Percentiles rank a stretch among this genome's conserved stretches.
These are phyloP conservation scores for Endomychus coccineus DNA, from an alignment of 2,888 invertebrate species.

Conservation along the genomic window DNA sequence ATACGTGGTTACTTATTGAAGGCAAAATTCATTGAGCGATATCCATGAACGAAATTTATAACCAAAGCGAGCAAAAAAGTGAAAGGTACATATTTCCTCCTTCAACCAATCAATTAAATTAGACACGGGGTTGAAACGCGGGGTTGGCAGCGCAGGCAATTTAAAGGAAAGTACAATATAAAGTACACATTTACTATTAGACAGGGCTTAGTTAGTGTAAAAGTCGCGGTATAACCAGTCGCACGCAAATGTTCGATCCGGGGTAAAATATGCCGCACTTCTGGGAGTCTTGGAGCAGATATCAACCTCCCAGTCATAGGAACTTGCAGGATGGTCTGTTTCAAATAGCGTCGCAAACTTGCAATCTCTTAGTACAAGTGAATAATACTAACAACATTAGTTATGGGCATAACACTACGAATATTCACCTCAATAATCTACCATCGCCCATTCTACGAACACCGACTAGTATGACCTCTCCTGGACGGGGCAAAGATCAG, in stretches of 20 bases:
- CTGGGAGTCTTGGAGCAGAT: slow-evolving; percentile 49
- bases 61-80: too few species aligned
- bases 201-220: too few species aligned
- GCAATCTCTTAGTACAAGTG: slow-evolving; percentile 68
- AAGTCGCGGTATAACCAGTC: background rate
- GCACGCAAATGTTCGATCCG: slow-evolving; percentile 26
- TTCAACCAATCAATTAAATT: too few species aligned
- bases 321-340: slow-evolving; percentile 69
- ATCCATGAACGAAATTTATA: too few species aligned
- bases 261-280: slow-evolving; percentile 49
- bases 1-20: too few species aligned
- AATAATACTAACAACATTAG: slow-evolving; percentile 70
- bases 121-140: too few species aligned
- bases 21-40: too few species aligned
- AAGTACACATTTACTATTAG: too few species aligned
- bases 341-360: slow-evolving; percentile 72
- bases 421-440: slow-evolving; percentile 52
- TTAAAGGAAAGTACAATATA: too few species aligned
- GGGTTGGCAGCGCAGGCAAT: too few species aligned
- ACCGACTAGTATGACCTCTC: slow-evolving; percentile 13
- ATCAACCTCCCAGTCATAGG: slow-evolving; percentile 51
- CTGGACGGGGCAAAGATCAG: slow-evolving; percentile 16
- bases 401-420: slow-evolving; percentile 56
- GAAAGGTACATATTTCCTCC: too few species aligned
- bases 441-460: slow-evolving; percentile 20